Evolutionary conservation across 2,797 vertebrate species (phyloP), one percentile per base, ranked within the genome.

Genomic region (Gymnothorax javanicus): DNA sequence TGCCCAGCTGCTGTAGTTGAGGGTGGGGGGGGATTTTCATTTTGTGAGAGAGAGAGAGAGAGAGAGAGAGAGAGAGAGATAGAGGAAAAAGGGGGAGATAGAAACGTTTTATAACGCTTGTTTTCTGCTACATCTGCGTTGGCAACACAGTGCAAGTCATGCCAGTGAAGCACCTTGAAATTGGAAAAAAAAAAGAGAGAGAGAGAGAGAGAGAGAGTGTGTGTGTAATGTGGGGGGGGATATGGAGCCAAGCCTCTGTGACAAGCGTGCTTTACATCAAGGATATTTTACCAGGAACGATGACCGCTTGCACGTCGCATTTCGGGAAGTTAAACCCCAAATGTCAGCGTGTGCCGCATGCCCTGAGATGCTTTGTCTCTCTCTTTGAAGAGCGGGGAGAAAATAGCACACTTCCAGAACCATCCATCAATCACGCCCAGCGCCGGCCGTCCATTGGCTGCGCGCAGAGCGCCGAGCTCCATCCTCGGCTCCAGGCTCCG

Each of bases 1-100:
- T 86, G 59, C 87, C 85, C 88, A 90, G 87, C 89, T 88, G 87
- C 87, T 84, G 58, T 71, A 50, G 83, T 71, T 77, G 2, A 60
- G 87, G 75, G 20, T 58, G 82, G 69, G 69, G 43, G 77, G 85
- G 54, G 84, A 43, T 43, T 43, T 43, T 43, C 33, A 1, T 43
- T 43, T 43, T 20, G 62, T 20, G 62, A 7, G 62, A n/a, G 62
- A n/a, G 62, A 67, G 23, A 7, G 62, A 1, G 9, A 23, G 20
- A 64, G 62, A 64, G 2, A 17, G 3, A 60, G 59, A 11, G 59
- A 11, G 59, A 60, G 59, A 3, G 59, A 17, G 4, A 60, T 1
- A 3, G 59, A 17, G 59, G 9, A 1, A 11, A 60, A 20, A 20
- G 8, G 7, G 13, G 7, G 15, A 43, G 33, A 43, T 43, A 43